Conservation (phyloP, 2,113 vertebrate genomes). For the Xenopus borealis region DNA sequence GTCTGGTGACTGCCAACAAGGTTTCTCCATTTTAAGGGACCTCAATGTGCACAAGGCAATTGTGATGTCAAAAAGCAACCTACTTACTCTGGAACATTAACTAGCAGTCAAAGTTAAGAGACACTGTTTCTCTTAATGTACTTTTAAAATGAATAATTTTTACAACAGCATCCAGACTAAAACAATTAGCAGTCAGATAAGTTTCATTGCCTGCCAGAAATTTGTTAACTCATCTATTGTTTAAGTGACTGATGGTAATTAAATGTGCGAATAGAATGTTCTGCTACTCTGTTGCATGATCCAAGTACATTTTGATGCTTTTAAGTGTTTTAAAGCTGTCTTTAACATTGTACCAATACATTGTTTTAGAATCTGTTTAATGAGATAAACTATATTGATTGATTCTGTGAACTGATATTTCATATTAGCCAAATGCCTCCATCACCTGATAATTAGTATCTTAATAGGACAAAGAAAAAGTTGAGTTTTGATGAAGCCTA, state of each 20-base stretch:
- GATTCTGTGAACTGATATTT: constrained; percentile 9
- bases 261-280: constrained; percentile 35
- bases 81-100: background rate
- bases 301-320: constrained; percentile 8
- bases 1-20: background rate
- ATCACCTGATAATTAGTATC: background rate
- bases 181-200: constrained; percentile 45
- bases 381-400: constrained; percentile 15
- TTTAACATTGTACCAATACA: constrained; percentile 21
- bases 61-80: constrained; percentile 1
- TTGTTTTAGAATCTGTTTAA: constrained; percentile 5
- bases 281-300: constrained; percentile 18
- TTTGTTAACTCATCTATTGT: constrained; percentile 43
- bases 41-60: constrained; percentile 7
- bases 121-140: constrained; percentile 6
- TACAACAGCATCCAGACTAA: constrained; percentile 27
- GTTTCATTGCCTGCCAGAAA: constrained; percentile 40
- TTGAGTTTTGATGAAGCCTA: no score
- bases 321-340: constrained; percentile 13
- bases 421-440: background rate
- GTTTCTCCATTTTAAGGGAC: background rate
- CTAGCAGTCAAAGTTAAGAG: constrained; percentile 16
- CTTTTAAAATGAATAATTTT: constrained; percentile 36
- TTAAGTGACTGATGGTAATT: constrained; percentile 44
- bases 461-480: no score